Evolutionary conservation across 2,113 vertebrate species (phyloP).

Genomic region (Bungarus multicinctus): DNA sequence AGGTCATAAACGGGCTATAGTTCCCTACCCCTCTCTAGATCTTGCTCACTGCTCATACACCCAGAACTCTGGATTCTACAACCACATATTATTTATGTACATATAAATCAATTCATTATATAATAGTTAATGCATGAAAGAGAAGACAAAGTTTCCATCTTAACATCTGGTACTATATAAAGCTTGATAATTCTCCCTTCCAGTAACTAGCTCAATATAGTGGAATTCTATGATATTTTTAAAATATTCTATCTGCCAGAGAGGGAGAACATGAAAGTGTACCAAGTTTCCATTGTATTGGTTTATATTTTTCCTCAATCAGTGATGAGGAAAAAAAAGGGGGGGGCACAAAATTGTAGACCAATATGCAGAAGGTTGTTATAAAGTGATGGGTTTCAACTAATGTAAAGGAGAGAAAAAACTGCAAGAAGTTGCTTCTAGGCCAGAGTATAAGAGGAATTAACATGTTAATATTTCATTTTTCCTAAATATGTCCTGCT

Average conservation of each 20-base stretch:
- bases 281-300: background rate
- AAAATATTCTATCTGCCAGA: background rate
- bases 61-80: background rate
- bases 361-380: background rate
- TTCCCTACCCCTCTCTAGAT: background rate
- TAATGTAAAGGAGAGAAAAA: background rate
- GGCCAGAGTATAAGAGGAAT: background rate
- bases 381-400: background rate
- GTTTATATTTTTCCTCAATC: background rate
- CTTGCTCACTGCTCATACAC: background rate
- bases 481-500: no score
- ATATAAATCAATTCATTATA: conserved; percentile 7
- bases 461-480: background rate
- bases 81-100: background rate
- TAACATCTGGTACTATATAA: background rate
- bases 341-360: background rate
- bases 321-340: background rate
- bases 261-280: no score
- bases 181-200: background rate
- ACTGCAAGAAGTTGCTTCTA: background rate
- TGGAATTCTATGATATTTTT: no score
- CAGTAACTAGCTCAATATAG: background rate
- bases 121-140: conserved; percentile 19
- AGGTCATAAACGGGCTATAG: background rate
- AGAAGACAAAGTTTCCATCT: background rate